Evolutionary conservation across 2,888 invertebrate species (phyloP).

Genomic region (Drosophila atripex): DNA sequence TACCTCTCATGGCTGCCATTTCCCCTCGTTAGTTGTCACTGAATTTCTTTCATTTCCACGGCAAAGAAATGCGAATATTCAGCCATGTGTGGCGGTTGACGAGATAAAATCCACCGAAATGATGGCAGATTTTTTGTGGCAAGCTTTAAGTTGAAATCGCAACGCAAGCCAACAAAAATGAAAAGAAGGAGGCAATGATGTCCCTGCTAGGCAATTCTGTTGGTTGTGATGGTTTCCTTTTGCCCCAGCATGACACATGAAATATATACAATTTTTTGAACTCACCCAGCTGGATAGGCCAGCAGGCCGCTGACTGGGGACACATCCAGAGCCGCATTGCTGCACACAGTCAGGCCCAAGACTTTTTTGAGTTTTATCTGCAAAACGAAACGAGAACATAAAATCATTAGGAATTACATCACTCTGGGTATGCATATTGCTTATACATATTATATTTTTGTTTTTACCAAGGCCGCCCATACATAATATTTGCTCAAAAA

Average conservation of each 20-base stretch:
- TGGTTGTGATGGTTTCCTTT: slow-evolving; percentile 14
- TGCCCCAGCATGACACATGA: slow-evolving; percentile 11
- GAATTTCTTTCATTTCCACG: slow-evolving; percentile 23
- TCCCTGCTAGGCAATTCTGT: background rate
- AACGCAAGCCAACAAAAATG: background rate
- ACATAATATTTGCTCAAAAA: slow-evolving; percentile 48
- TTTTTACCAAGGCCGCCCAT: slow-evolving; percentile 51
- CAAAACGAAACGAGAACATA: slow-evolving; percentile 77
- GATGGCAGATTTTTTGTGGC: background rate
- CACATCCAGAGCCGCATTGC: slow-evolving; percentile 95
- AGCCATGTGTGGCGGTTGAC: slow-evolving; percentile 32
- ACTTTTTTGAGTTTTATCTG: slow-evolving; percentile 98
- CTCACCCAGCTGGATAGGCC: slow-evolving; percentile 99
- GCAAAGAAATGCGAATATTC: slow-evolving; percentile 18
- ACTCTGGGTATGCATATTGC: slow-evolving; percentile 16
- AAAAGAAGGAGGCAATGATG: slow-evolving; percentile 18
- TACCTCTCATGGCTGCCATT: background rate
- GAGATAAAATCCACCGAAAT: slow-evolving; percentile 41
- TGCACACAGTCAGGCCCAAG: slow-evolving; percentile 96
- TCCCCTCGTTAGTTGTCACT: slow-evolving; percentile 20
- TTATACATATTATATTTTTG: too few relatives aligned
- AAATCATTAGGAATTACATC: slow-evolving; percentile 54
- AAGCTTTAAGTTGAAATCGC: slow-evolving; percentile 19
- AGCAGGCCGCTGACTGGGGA: slow-evolving; percentile 94
- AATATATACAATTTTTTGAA: slow-evolving; percentile 1